A percentile compares a stretch with the other conserved stretches of the same genome.
Conservation (phyloP, 2,113 vertebrate species). For the Nettapus auritus region DNA sequence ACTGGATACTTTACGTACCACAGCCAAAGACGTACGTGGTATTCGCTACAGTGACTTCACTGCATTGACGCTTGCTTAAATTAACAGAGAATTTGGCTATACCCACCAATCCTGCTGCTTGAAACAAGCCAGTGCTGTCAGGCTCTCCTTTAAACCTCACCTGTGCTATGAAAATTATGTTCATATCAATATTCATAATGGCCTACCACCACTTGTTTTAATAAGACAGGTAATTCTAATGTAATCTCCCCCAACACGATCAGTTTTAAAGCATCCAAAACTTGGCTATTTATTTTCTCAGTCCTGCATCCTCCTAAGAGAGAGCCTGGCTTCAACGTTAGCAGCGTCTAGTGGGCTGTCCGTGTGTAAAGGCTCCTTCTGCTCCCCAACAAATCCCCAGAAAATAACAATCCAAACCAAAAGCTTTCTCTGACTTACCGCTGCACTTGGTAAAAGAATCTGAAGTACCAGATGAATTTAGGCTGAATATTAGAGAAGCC, state of each 20-base stretch:
- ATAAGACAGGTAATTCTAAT: neutral
- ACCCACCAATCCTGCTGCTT: neutral
- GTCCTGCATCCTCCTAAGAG: neutral
- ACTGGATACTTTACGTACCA: neutral
- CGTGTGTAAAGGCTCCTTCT: neutral
- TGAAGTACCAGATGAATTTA: conserved; percentile 10
- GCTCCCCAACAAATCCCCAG: neutral
- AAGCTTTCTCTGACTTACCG: neutral
- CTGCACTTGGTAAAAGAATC: neutral
- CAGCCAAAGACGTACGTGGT: neutral
- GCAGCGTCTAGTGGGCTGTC: neutral
- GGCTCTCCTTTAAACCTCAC: neutral
- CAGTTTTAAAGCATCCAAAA: neutral
- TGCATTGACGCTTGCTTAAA: neutral
- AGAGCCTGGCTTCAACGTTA: neutral
- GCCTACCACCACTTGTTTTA: neutral
- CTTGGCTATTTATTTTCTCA: no score
- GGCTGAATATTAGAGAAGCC: neutral
- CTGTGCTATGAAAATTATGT: neutral
- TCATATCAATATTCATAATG: neutral
- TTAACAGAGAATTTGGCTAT: neutral
- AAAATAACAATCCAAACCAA: neutral
- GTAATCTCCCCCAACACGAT: neutral
- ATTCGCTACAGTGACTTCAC: neutral
- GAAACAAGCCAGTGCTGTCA: neutral